Evolutionary conservation across 2,888 invertebrate species (phyloP), one percentile per base, ranked within the genome.

Genomic region (Phyllotreta striolata): DNA sequence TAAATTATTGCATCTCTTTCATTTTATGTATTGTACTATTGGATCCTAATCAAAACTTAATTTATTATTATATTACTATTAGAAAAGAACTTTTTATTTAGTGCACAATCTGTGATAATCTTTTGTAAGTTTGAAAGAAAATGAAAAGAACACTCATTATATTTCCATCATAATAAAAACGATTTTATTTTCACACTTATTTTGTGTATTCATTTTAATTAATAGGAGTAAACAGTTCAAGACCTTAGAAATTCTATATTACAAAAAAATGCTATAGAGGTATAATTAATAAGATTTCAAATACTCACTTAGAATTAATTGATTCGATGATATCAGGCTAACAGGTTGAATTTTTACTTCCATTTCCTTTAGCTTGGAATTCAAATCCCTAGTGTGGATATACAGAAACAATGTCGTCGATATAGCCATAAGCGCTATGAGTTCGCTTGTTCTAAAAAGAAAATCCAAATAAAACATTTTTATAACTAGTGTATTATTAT

Each of bases 371-470:
- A 93, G 85, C 79, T 91, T 89, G 67, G 91, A 91, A 83, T 91
- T 91, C 66, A 93, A 84, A 79, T 92, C 92, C 73, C 92, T 84
- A 55, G 93, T 93, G 84, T 93, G 93, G 70, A 93, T 85, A 81
- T 93, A 93, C 74, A 93, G 87, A 82, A 93, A 93, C 75, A 93
- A 83, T 1, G 93, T 93, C 75, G 91, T 91, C 51, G 92, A 93
- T 68, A 93, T 88, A 38, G 92, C 93, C 76, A 93, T 84, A 69
- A 93, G 83, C 12, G 93, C 93, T 72, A 93, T 89, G 77, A 93
- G 84, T 82, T 93, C 93, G 77, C 91, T 92, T 61, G 93, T 92
- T 81, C 93, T 93, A 85, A 52, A 85, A 85, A 63, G 69, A 71
- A 77, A 24, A 24, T 24, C 24, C 24, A 24, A 24, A 24, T 24